Conservation (phyloP, 2,113 vertebrate genomes). For the Takifugu flavidus region DNA sequence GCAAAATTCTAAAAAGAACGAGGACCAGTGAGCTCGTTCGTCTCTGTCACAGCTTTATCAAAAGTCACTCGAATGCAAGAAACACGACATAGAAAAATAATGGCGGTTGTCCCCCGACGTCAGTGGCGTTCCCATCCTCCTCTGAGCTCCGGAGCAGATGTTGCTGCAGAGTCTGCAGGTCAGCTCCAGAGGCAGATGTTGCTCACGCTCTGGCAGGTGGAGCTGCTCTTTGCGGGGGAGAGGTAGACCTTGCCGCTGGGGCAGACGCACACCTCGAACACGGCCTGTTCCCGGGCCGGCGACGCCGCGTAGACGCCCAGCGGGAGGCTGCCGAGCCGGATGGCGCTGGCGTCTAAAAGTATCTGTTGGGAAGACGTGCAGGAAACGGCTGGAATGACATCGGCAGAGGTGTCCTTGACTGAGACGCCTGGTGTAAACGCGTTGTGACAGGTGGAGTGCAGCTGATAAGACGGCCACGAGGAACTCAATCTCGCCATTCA, state of each 20-base stretch:
- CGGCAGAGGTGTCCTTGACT: background rate
- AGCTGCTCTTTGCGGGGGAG: constrained; percentile 86
- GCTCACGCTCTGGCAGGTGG: constrained; percentile 92
- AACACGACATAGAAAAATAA: constrained; percentile 57
- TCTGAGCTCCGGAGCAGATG: constrained; percentile 19
- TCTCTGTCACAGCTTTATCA: too few species aligned
- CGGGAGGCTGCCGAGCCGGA: constrained; percentile 88
- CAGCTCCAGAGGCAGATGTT: constrained; percentile 96
- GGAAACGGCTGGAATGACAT: constrained; percentile 3
- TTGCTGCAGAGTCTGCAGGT: constrained; percentile 47
- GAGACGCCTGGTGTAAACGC: background rate
- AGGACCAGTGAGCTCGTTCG: too few species aligned
- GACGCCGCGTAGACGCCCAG: constrained; percentile 71
- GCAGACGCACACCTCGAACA: constrained; percentile 92
- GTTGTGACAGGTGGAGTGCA: constrained; percentile 17
- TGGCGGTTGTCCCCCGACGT: constrained; percentile 1
- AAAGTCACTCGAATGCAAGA: too few species aligned
- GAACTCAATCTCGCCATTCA: background rate
- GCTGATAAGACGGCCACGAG: constrained; percentile 3
- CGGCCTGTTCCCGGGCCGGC: constrained; percentile 78
- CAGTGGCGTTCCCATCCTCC: background rate
- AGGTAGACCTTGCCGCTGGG: constrained; percentile 95
- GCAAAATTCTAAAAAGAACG: too few species aligned
- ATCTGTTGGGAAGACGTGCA: constrained; percentile 72
- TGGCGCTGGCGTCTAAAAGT: constrained; percentile 87